Base-by-base conservation (phyloP, 2,888 invertebrate species). In the Priocnemis perturbator region DNA sequence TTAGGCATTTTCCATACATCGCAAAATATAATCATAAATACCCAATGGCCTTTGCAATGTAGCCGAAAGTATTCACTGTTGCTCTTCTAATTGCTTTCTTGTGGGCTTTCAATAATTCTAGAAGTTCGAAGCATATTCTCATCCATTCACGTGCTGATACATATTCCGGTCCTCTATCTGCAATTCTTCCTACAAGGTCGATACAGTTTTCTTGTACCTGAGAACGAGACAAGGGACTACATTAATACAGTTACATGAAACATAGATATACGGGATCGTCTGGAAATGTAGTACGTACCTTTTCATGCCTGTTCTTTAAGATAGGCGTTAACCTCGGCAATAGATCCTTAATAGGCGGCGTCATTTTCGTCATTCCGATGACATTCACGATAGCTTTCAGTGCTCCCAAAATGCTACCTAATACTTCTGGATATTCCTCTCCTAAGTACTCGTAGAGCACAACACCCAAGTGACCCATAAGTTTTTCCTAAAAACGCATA, bases 331-430 rank as follows among this genome's bases (percentile, higher is more conserved):
- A 91, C 69, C 99, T 92, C 0, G 99, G 99, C 60, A 99, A 90
- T 21, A 99, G 91, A 91, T 99, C 99, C 91, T 99, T 99, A 85
- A 99, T 99, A 1, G 99, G 99, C 4, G 99, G 99, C 2, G 98
- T 99, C 99, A 99, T 99, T 91, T 99, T 99, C 0, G 98, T 98
- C 99, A 99, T 99, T 82, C 99, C 99, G 85, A 99, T 99, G 4
- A 99, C 99, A 89, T 99, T 99, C 4, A 99, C 99, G 81, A 99
- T 99, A 0, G 97, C 97, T 90, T 99, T 99, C n/a, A 99, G 90
- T 0, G 99, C 99, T 0, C 99, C 99, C 60, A 99, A 92, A 87
- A 99, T 99, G 56, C 98, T 98, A 48, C 99, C 99, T 78, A 99
- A 91, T 11, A 99, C 99, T 91, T 99, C 99, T 0, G 99, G 99